Evolutionary conservation across 2,797 vertebrate genomes (phyloP).

Genomic region (Pseudochirops cupreus): DNA sequence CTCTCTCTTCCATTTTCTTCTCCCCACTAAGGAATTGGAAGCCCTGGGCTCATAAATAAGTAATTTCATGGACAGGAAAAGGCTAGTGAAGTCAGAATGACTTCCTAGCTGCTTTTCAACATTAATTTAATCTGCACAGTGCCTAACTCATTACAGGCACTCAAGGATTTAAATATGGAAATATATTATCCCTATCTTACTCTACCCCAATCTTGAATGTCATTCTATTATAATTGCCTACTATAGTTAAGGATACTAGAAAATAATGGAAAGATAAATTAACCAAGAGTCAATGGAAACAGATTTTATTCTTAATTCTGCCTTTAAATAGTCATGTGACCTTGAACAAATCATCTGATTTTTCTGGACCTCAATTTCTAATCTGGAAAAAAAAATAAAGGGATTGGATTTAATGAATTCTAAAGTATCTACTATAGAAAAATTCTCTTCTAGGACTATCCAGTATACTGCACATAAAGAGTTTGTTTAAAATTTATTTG

Average conservation of each 20-base stretch:
- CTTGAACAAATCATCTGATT: not conserved
- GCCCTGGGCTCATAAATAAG: not conserved
- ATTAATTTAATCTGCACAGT: not conserved
- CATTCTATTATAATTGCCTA: not conserved
- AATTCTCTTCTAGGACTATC: not conserved
- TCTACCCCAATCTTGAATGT: not conserved
- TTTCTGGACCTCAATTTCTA: not conserved
- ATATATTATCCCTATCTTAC: not conserved
- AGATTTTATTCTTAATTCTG: not conserved
- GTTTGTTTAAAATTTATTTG: not conserved
- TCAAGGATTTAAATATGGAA: not conserved
- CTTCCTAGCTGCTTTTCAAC: not conserved
- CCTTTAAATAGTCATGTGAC: not conserved
- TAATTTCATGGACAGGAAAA: not conserved
- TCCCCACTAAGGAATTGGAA: not conserved
- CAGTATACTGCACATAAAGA: not conserved
- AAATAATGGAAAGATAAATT: not conserved
- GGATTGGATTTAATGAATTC: not conserved
- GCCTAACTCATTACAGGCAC: not conserved
- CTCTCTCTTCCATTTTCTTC: not conserved
- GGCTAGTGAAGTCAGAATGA: not conserved
- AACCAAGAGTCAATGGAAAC: not conserved
- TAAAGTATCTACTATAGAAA: not conserved
- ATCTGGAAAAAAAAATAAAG: not conserved
- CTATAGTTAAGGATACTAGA: not conserved